Evolutionary conservation across 2,797 vertebrate species (phyloP).

Genomic region (Lepus townsendii): DNA sequence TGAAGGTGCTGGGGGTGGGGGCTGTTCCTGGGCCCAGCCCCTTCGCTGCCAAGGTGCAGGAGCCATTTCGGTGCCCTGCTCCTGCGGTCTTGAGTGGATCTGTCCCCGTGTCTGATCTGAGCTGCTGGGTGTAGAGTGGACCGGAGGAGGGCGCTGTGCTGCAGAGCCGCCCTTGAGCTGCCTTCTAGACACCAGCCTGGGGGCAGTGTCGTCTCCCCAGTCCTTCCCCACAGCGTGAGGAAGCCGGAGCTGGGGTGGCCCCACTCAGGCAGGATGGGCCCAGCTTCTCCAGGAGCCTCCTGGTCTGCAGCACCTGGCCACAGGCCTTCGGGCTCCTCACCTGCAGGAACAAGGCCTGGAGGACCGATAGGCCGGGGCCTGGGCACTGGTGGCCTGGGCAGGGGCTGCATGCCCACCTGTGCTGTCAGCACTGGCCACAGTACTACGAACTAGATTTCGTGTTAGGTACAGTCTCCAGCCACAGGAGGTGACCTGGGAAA

Average conservation of each 20-base stretch:
- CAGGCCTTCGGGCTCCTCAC: too few species aligned
- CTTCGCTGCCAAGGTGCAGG: neutral
- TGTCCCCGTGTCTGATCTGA: neutral
- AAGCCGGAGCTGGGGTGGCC: neutral
- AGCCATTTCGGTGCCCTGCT: too few species aligned
- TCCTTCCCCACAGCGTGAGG: neutral
- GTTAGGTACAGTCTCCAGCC: neutral
- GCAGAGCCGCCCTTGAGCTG: neutral
- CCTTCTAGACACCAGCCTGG: neutral
- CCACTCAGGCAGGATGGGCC: neutral
- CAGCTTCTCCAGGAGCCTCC: too few species aligned
- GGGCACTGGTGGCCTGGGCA: neutral
- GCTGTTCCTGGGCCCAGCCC: neutral
- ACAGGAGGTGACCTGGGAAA: neutral
- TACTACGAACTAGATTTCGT: neutral
- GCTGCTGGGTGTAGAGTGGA: neutral
- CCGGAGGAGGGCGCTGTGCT: neutral
- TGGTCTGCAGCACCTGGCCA: too few species aligned
- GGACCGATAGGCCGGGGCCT: neutral
- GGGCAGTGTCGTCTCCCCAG: neutral
- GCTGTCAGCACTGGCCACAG: neutral
- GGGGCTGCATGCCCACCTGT: neutral
- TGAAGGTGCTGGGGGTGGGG: neutral
- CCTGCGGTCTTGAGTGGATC: neutral
- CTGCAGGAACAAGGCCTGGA: neutral